Base-by-base conservation (phyloP, 2,888 invertebrate genomes). In the Acleris holmiana region DNA sequence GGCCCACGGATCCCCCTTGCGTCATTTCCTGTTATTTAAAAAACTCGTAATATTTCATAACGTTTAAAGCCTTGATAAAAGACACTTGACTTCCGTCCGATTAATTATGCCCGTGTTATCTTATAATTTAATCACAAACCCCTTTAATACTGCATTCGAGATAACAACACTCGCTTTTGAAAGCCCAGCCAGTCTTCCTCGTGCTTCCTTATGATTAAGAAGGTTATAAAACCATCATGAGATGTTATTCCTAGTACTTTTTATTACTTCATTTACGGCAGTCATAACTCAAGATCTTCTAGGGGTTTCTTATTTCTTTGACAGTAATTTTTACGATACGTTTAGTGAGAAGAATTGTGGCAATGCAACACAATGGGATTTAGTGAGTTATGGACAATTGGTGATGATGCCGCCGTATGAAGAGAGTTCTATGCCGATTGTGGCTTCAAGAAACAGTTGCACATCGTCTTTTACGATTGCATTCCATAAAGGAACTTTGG, bases 361-460 rank as follows among this genome's bases (percentile, higher is more conserved):
- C 1, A 62, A 57, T 49, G 7, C 67, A 18, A 67, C 60, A n/a
- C 25, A 35, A 35, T 74, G 73, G 74, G 29, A 51, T 5, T 54
- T 72, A 49, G 66, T 69, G 23, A 64, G 53, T 21, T 73, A 74
- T 21, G 35, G 46, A 29, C 25, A 21, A 2, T 41, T 68, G 2
- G 64, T 59, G 6, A 41, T 71, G 0, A 5, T 46, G 18, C 49
- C 68, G 4, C 53, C 58, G 3, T 35, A 54, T n/a, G 25, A 60
- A 29, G 58, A 23, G 2, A 71, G 67, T 54, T 57, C 57, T 23
- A 60, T 59, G 61, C 71, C 68, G 19, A 67, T 79, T 29, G 66
- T 54, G 61, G 70, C 77, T 15, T 59, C 47, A 1, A 47, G 17
- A 7, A 56, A 69, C 18, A 79, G 77, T 55, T 80, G 80, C 64